Conservation (phyloP, 2,888 invertebrate species). For the Nemotelus pantherinus region DNA sequence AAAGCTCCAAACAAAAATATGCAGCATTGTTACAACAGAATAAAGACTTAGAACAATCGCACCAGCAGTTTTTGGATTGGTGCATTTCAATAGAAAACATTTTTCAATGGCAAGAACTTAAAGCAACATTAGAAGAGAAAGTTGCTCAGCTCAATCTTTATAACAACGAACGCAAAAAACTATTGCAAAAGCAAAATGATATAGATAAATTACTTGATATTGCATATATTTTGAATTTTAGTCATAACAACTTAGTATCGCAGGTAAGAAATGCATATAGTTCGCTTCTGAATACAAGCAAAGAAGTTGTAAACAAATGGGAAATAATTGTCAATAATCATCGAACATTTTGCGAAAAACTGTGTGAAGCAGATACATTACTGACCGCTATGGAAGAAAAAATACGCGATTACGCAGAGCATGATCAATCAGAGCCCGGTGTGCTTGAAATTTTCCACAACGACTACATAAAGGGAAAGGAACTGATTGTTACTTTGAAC, state of each 20-base stretch:
- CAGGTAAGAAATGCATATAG: conserved; percentile 92
- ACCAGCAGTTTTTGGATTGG: conserved; percentile 87
- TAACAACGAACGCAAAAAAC: conserved; percentile 78
- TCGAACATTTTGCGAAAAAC: conserved; percentile 78
- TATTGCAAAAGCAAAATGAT: conserved; percentile 82
- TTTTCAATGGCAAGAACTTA: conserved; percentile 86
- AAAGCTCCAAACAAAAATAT: background rate
- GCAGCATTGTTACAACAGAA: conserved; percentile 75
- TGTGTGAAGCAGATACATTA: conserved; percentile 81
- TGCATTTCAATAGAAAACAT: conserved; percentile 84
- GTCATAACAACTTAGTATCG: conserved; percentile 84
- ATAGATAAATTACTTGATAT: conserved; percentile 90
- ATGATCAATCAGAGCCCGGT: conserved; percentile 73
- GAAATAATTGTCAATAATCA: conserved; percentile 86
- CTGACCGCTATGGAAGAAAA: conserved; percentile 79
- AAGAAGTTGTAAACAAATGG: conserved; percentile 87
- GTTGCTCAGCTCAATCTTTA: conserved; percentile 76
- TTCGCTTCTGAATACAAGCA: conserved; percentile 79
- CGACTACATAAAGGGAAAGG: conserved; percentile 86
- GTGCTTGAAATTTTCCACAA: conserved; percentile 77
- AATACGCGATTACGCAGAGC: conserved; percentile 59
- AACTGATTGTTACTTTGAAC: conserved; percentile 78
- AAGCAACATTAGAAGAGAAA: conserved; percentile 84
- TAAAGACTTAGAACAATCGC: conserved; percentile 84
- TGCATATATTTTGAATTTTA: conserved; percentile 86